Conservation (phyloP, 2,888 invertebrate species). For the Drosophila maculinotata region DNA sequence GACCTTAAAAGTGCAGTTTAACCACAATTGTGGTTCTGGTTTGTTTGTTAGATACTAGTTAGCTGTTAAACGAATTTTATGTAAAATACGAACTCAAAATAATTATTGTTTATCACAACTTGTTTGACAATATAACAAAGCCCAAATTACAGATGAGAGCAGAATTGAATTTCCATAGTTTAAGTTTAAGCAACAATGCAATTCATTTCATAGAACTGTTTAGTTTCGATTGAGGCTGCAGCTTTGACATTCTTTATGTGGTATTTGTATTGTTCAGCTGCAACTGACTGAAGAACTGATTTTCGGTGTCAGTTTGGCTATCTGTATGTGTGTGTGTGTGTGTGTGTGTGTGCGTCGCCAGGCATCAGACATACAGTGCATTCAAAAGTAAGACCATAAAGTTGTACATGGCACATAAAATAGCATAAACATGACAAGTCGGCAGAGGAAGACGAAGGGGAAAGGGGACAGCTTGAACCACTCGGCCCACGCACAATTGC, state of each 20-base stretch:
- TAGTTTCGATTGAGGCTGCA: not conserved
- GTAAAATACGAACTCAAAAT: not conserved
- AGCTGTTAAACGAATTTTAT: not conserved
- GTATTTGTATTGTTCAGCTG: too few species aligned
- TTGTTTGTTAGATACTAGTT: too few species aligned
- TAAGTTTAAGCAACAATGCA: too few species aligned
- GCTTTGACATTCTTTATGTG: too few species aligned
- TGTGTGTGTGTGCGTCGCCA: conserved; percentile 1
- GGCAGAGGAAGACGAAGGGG: not conserved
- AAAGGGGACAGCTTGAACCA: not conserved
- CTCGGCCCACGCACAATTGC: conserved; percentile 51
- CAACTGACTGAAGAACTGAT: conserved; percentile 6
- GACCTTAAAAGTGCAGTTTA: too few species aligned
- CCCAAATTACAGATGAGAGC: not conserved
- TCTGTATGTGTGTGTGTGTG: not conserved
- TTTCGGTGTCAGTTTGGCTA: not conserved
- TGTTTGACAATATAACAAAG: not conserved
- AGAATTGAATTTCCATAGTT: not conserved
- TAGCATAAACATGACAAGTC: conserved; percentile 68
- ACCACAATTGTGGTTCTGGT: too few species aligned
- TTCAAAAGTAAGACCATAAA: conserved; percentile 78
- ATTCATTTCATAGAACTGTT: too few species aligned
- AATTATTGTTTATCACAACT: not conserved
- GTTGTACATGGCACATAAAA: conserved; percentile 73
- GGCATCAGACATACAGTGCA: conserved; percentile 50